Conservation (phyloP, 2,888 invertebrate species). For the Ornithoptera alexandrae region DNA sequence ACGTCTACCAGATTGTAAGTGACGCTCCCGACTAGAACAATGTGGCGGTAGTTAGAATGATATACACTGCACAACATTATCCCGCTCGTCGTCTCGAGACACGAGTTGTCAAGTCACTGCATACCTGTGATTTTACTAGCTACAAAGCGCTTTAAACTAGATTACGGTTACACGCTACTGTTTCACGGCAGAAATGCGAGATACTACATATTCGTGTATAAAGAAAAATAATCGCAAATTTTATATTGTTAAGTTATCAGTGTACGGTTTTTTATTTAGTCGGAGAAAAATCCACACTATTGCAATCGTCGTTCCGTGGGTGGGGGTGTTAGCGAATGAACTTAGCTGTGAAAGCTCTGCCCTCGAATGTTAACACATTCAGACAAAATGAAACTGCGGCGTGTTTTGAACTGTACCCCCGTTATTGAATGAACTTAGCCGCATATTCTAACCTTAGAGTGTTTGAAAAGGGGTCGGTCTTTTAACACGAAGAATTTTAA, state of each 20-base stretch:
- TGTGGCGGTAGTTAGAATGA: no score
- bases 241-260: neutral
- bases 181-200: neutral
- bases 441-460: slow-evolving; percentile 6
- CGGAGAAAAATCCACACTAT: slow-evolving; percentile 52
- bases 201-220: no score
- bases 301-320: slow-evolving; percentile 50
- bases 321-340: slow-evolving; percentile 52
- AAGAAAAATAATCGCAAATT: neutral
- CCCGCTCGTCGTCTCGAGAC: no score
- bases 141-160: no score
- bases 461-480: neutral
- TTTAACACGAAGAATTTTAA: neutral
- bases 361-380: slow-evolving; percentile 63
- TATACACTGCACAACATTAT: no score
- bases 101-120: no score
- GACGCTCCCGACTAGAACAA: no score
- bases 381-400: slow-evolving; percentile 61
- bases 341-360: slow-evolving; percentile 54
- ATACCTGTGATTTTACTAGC: no score
- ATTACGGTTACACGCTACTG: no score
- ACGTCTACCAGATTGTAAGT: no score
- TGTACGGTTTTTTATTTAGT: neutral
- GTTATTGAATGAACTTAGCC: slow-evolving; percentile 40
- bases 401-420: slow-evolving; percentile 39